These are phyloP conservation scores for Spodoptera litura DNA, from an alignment of 1,140 invertebrate genomes.

Conservation along the genomic window DNA sequence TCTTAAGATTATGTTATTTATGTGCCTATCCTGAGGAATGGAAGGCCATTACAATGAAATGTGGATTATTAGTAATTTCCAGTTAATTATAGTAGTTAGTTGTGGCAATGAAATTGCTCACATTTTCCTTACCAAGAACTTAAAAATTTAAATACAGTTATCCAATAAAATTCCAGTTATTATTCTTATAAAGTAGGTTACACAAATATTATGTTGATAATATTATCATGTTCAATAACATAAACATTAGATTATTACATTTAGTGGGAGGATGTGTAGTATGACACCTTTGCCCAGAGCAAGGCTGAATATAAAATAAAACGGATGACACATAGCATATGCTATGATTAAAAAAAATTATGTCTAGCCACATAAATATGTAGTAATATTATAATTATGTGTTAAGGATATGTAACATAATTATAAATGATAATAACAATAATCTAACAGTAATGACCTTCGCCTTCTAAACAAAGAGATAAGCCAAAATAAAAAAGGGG, in stretches of 20 bases:
- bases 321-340: not conserved
- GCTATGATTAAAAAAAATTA: too few relatives aligned
- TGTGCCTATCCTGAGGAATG: too few relatives aligned
- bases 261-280: not conserved
- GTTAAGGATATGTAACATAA: not conserved
- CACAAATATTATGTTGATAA: not conserved
- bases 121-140: too few relatives aligned
- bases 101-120: too few relatives aligned
- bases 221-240: not conserved
- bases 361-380: not conserved
- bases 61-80: too few relatives aligned
- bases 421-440: not conserved
- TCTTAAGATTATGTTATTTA: too few relatives aligned
- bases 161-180: too few relatives aligned
- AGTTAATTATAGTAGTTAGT: too few relatives aligned
- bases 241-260: conserved; percentile 8
- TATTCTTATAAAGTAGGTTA: conserved; percentile 11
- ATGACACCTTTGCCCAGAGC: not conserved
- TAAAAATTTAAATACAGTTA: too few relatives aligned
- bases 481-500: not conserved
- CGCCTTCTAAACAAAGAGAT: conserved; percentile 32
- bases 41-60: too few relatives aligned
- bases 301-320: not conserved
- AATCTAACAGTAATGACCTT: conserved; percentile 15
- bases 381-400: not conserved